Conservation (phyloP, 2,797 vertebrate species). For the Sebastes alutus region DNA sequence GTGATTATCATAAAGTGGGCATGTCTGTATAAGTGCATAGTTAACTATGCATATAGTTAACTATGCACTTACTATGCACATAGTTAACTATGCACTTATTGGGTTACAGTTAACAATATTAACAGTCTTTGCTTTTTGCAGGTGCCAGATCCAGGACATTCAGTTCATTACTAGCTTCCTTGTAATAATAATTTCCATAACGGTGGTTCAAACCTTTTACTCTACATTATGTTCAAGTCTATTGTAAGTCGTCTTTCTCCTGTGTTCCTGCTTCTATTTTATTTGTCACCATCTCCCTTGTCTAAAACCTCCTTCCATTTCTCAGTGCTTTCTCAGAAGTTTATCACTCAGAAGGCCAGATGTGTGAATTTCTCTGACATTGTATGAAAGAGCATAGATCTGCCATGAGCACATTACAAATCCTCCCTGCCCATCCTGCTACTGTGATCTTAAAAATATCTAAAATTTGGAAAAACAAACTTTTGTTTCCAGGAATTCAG, state of each 20-base stretch:
- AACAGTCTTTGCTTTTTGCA: too few species aligned
- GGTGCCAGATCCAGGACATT: neutral
- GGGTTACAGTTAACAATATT: too few species aligned
- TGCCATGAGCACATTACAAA: conserved; percentile 15
- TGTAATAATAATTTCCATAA: neutral
- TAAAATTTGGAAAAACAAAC: neutral
- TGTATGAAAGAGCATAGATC: neutral
- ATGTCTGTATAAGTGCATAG: too few species aligned
- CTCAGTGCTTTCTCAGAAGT: neutral
- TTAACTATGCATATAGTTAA: too few species aligned
- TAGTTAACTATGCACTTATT: too few species aligned
- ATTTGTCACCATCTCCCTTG: neutral
- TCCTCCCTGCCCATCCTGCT: neutral
- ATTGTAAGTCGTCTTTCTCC: neutral
- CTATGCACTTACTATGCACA: too few species aligned
- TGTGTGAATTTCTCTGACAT: conserved; percentile 11
- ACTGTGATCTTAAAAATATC: neutral
- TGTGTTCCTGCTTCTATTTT: neutral
- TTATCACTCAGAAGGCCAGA: conserved; percentile 2
- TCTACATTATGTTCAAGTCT: neutral
- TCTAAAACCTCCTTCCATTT: neutral
- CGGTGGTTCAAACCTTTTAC: neutral
- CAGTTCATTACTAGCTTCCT: neutral
- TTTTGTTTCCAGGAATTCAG: neutral
- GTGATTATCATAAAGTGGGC: too few species aligned